A percentile compares a stretch with the other conserved stretches of the same genome.
Evolutionary conservation across 2,888 invertebrate species (phyloP).

Genomic region (Leucania comma): DNA sequence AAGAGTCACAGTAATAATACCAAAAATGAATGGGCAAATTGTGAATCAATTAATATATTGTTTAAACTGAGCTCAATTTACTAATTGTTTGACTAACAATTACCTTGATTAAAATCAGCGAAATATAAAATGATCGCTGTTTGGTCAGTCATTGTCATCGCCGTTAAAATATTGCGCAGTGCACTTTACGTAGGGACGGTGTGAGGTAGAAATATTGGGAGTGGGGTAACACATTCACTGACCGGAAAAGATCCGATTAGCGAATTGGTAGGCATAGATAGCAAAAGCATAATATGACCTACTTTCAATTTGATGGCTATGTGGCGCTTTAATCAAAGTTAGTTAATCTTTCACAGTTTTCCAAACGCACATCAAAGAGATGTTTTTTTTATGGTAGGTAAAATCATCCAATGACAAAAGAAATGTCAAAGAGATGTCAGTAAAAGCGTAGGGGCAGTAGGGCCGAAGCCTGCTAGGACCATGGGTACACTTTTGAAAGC

Average conservation of each 20-base stretch:
- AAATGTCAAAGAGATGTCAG: too few relatives aligned
- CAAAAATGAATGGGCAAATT: constrained; percentile 9
- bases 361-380: too few relatives aligned
- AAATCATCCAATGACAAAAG: too few relatives aligned
- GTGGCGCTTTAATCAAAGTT: not conserved
- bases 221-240: constrained; percentile 40
- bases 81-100: constrained; percentile 32
- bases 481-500: too few relatives aligned
- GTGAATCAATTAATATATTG: constrained; percentile 20
- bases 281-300: constrained; percentile 15
- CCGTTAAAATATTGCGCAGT: constrained; percentile 26
- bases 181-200: constrained; percentile 20
- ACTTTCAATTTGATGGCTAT: constrained; percentile 9
- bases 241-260: constrained; percentile 62
- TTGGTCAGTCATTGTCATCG: constrained; percentile 15
- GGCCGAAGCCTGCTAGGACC: too few relatives aligned
- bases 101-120: constrained; percentile 46
- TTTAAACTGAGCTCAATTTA: constrained; percentile 27
- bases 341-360: not conserved
- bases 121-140: constrained; percentile 32
- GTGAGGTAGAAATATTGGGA: constrained; percentile 22
- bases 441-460: too few relatives aligned
- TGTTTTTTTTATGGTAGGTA: too few relatives aligned
- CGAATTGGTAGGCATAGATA: constrained; percentile 48
- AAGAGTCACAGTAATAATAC: not conserved